Base-by-base conservation (phyloP, 2,888 invertebrate species). In the Torymus aiolomorphi region DNA sequence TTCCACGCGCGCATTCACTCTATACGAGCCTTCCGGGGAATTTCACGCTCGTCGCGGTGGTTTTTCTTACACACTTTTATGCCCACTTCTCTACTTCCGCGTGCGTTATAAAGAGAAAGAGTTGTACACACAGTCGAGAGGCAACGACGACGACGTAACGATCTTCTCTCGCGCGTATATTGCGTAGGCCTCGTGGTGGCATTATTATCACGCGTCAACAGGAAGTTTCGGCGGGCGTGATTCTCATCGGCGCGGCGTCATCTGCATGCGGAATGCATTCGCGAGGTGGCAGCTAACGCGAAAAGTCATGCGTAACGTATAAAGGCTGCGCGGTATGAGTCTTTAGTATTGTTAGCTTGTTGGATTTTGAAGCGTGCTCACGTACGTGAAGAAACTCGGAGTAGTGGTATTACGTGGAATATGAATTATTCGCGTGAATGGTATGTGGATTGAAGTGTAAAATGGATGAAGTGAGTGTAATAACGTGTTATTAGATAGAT, bases 121-220 rank as follows among this genome's bases (percentile, higher is more conserved):
- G 31, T 31, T 31, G 8, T 31, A 31, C 2, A 31, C 4, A 31
- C 4, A 59, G 18, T 42, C 18, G 11, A n/a, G n/a, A n/a, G n/a
- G n/a, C n/a, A n/a, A n/a, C n/a, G n/a, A n/a, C n/a, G n/a, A 5
- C 14, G 20, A 14, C 31, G 24, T 24, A 51, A 16, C 11, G 20
- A 57, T 59, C 14, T 10, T 52, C 52, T 10, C 63, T 63, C 49
- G 16, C 31, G 8, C 31, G 2, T 8, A 3, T 8, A 5, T 8
- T 31, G 8, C 31, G 31, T 31, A 3, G 2, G 0, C 31, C 5
- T 31, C 8, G 31, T 31, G 3, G 31, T 31, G 31, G 14, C 54
- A 18, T 62, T 24, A 63, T 52, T 73, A 56, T 56, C 14, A 42
- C 73, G 18, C 49, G 56, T 63, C 63, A 57, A 57, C 31, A 42